Conservation (phyloP, 1,140 invertebrate genomes). For the Ptiloglossa arizonensis region DNA sequence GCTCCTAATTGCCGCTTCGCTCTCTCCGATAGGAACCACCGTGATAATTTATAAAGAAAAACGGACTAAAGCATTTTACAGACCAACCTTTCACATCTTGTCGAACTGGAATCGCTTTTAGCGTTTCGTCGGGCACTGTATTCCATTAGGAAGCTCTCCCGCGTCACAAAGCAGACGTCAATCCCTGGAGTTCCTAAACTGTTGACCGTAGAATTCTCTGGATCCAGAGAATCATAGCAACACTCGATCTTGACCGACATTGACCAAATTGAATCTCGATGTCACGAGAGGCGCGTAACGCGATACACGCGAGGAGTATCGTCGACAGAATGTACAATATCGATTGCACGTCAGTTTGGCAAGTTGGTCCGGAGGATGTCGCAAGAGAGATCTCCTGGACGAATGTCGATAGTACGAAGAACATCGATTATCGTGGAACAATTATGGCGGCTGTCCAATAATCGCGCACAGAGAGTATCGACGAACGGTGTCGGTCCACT, state of each 20-base stretch:
- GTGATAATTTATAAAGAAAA: no score
- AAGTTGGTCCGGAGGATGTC: slow-evolving; percentile 14
- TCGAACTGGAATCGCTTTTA: no score
- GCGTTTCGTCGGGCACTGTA: no score
- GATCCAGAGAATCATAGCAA: neutral
- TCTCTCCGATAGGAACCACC: no score
- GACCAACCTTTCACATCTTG: no score
- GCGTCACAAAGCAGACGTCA: no score
- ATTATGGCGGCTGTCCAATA: slow-evolving; percentile 3
- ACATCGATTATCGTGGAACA: slow-evolving; percentile 8
- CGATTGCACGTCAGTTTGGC: slow-evolving; percentile 22
- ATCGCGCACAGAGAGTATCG: neutral
- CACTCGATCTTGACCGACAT: slow-evolving; percentile 20
- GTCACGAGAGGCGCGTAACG: slow-evolving; percentile 20
- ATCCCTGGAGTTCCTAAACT: no score
- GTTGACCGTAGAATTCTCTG: neutral
- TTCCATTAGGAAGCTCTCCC: no score
- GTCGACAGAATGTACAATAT: slow-evolving; percentile 20
- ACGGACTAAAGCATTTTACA: no score
- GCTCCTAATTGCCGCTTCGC: no score
- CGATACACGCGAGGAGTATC: slow-evolving; percentile 25
- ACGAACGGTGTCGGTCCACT: neutral
- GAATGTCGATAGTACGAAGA: slow-evolving; percentile 21
- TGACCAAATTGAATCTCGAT: slow-evolving; percentile 24
- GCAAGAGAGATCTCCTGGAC: slow-evolving; percentile 7